Evolutionary conservation across 1,140 invertebrate genomes (phyloP).

Genomic region (Battus philenor): DNA sequence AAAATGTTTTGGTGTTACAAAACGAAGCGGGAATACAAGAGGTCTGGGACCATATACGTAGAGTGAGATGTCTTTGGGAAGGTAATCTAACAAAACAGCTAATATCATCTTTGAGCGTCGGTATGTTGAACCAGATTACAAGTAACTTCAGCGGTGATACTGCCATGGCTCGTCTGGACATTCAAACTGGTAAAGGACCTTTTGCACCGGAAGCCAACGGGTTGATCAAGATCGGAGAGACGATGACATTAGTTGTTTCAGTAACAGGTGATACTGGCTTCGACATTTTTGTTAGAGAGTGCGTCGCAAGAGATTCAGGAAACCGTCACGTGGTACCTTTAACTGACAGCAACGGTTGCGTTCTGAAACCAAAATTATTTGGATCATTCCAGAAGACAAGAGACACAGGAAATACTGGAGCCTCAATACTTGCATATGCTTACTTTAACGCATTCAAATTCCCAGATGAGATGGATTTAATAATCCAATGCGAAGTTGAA

Average conservation of each 20-base stretch:
- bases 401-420: conserved; percentile 84
- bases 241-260: conserved; percentile 88
- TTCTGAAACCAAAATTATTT: conserved; percentile 88
- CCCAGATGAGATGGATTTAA: conserved; percentile 90
- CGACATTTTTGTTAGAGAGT: conserved; percentile 87
- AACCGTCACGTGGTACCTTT: conserved; percentile 81
- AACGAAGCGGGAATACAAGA: conserved; percentile 89
- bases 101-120: conserved; percentile 84
- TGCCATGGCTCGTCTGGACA: conserved; percentile 86
- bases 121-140: conserved; percentile 87
- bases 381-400: conserved; percentile 88
- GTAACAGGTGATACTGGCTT: conserved; percentile 88
- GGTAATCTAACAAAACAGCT: conserved; percentile 86
- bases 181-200: conserved; percentile 87
- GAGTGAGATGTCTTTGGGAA: conserved; percentile 89
- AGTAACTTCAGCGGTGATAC: conserved; percentile 91
- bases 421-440: conserved; percentile 86
- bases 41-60: conserved; percentile 87
- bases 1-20: conserved; percentile 87
- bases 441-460: conserved; percentile 93
- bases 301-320: conserved; percentile 82
- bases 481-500: conserved; percentile 90
- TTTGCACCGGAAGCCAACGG: conserved; percentile 85
- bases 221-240: conserved; percentile 88
- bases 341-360: conserved; percentile 87